phyloP scores from a whole-genome alignment of 2,797 vertebrate species.

The Hipposideros larvatus region DNA sequence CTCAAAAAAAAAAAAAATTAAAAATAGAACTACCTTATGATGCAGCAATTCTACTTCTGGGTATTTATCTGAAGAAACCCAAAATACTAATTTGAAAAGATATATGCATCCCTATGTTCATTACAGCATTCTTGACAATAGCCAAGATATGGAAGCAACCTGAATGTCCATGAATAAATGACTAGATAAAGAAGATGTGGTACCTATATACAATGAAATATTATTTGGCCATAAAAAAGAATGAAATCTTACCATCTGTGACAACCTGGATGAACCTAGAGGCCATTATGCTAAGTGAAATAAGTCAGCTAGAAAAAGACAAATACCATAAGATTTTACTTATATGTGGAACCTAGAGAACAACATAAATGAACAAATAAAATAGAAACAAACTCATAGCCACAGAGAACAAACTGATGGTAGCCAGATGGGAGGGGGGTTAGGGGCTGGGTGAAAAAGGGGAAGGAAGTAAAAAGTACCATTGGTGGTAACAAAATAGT shows the following conservation, averaged over 20 bases:
- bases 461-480: too few relatives aligned
- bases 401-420: too few relatives aligned
- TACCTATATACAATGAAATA: background rate
- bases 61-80: background rate
- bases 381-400: too few relatives aligned
- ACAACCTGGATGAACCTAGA: background rate
- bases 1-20: background rate
- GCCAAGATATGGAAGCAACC: background rate
- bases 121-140: background rate
- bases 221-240: background rate
- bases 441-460: too few relatives aligned
- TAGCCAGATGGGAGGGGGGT: too few relatives aligned
- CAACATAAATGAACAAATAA: too few relatives aligned
- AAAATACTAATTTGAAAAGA: background rate
- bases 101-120: background rate
- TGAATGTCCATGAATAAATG: background rate
- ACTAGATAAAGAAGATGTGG: background rate
- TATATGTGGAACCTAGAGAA: too few relatives aligned
- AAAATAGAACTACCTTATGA: background rate
- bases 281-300: background rate
- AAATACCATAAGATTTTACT: too few relatives aligned
- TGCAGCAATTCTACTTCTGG: background rate
- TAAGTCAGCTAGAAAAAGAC: too few relatives aligned
- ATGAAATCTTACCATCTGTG: background rate
- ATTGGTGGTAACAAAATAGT: too few relatives aligned